Base-by-base conservation (phyloP, 2,888 invertebrate species). In the Orchestes rusci region DNA sequence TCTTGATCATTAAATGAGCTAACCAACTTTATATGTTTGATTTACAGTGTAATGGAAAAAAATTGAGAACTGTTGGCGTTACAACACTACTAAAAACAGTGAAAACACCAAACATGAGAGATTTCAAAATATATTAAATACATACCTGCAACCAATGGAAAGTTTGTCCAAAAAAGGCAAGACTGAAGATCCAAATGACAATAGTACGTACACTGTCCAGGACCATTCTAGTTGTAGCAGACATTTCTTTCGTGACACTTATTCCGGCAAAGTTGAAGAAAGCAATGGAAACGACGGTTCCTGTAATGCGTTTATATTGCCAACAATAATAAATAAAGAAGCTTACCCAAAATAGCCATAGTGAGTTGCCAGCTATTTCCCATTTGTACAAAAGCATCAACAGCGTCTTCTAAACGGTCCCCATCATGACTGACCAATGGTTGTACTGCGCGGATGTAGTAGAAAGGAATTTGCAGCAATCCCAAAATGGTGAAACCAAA, bases 231-330 rank as follows among this genome's bases (percentile, higher is more conserved):
- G 63, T 63, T 4, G 63, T 92, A 1, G 95, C 93, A 2, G 89
- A 93, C 59, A 93, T 77, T 66, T 93, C 90, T 70, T 94, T 95
- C 0, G 93, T 91, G 3, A 96, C 87, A 61, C 86, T 87, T 51
- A 63, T 60, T 8, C 63, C 62, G 18, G 62, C 59, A 45, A 62
- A 62, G 47, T 63, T 63, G 44, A 94, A 94, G 70, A 93, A 86
- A 0, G 94, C 90, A 54, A 94, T 93, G 38, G 91, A 91, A 16
- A 90, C 60, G 16, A 87, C 73, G 2, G 85, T 89, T 45, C 87
- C 88, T 77, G 71, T 28, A 55, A 73, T 15, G 10, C 8, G 8
- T 23, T 31, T n/a, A 8, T 19, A 4, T 16, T 19, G 19, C 1
- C 7, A 30, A 8, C 16, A 38, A 5, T 4, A 28, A 16, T 16